Percentiles rank a stretch among this genome's conserved stretches.
Evolutionary conservation across 2,797 vertebrate species (phyloP).

Genomic region (Sylvia borin): DNA sequence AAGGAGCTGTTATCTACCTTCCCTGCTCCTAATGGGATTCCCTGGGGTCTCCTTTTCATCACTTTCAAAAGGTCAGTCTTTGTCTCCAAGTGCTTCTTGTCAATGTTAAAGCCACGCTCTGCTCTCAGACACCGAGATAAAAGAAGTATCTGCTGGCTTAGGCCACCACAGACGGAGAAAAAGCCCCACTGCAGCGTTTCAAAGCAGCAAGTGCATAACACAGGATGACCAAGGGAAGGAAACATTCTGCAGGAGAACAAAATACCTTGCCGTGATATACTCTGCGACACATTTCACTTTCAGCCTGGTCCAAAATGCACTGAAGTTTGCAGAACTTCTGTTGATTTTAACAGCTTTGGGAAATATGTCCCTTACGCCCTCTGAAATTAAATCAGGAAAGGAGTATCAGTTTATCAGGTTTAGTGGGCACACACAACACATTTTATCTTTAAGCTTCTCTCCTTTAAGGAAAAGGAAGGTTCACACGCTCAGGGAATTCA

Average conservation of each 20-base stretch:
- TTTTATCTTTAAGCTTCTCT: background rate
- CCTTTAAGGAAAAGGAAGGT: background rate
- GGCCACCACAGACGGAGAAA: background rate
- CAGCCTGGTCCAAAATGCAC: background rate
- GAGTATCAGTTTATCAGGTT: background rate
- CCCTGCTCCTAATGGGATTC: slow-evolving; percentile 26
- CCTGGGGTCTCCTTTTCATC: slow-evolving; percentile 19
- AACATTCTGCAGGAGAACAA: background rate
- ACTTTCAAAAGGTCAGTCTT: slow-evolving; percentile 48
- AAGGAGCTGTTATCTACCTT: background rate
- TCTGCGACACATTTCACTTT: background rate
- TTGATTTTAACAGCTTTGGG: background rate
- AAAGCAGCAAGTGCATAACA: background rate
- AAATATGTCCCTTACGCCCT: background rate
- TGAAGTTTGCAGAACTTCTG: background rate
- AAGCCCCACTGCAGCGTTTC: background rate
- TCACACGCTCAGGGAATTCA: background rate
- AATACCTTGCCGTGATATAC: background rate
- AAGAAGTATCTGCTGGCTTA: slow-evolving; percentile 14
- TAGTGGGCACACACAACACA: background rate
- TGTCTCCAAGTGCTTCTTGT: slow-evolving; percentile 15
- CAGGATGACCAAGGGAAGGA: background rate
- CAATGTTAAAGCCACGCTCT: background rate
- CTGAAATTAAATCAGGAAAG: background rate
- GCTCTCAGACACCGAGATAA: background rate